Percentiles rank a stretch among this genome's conserved stretches.
These are phyloP conservation scores for Limnephilus marmoratus DNA, from an alignment of 2,888 invertebrate species.

Conservation along the genomic window DNA sequence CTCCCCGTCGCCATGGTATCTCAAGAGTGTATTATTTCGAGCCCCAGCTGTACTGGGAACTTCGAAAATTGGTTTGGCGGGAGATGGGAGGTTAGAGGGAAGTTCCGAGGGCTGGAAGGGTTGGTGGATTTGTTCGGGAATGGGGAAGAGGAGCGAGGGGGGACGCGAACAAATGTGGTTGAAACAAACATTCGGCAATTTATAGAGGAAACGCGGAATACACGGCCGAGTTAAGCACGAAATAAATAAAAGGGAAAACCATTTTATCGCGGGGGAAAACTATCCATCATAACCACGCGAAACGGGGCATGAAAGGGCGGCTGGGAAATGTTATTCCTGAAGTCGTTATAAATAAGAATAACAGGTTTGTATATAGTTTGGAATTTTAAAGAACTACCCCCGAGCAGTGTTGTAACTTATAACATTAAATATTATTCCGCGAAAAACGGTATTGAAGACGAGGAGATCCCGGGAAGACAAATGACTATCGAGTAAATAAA, in stretches of 20 bases:
- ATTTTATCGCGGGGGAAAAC: constrained; percentile 34
- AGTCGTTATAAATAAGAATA: not conserved
- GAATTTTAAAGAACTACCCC: not conserved
- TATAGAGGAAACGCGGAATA: constrained; percentile 32
- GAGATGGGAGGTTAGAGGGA: not conserved
- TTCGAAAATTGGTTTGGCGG: not conserved
- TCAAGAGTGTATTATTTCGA: not conserved
- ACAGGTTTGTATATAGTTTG: not conserved
- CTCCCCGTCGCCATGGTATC: not conserved
- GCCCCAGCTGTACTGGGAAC: not conserved
- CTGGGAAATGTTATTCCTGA: not conserved
- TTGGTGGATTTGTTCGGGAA: not conserved
- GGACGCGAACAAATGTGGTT: constrained; percentile 17
- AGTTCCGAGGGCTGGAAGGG: not conserved
- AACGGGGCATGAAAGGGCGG: not conserved
- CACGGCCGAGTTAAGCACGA: constrained; percentile 28
- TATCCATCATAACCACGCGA: constrained; percentile 27
- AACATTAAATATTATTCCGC: not conserved
- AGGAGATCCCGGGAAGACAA: not conserved
- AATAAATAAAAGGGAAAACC: constrained; percentile 43
- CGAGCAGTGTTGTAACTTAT: not conserved
- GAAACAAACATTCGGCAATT: constrained; percentile 43
- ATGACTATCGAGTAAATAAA: not conserved
- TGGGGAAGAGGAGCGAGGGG: not conserved
- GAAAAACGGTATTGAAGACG: not conserved